Evolutionary conservation across 2,888 invertebrate genomes (phyloP).

Genomic region (Minunthozetes semirufus): DNA sequence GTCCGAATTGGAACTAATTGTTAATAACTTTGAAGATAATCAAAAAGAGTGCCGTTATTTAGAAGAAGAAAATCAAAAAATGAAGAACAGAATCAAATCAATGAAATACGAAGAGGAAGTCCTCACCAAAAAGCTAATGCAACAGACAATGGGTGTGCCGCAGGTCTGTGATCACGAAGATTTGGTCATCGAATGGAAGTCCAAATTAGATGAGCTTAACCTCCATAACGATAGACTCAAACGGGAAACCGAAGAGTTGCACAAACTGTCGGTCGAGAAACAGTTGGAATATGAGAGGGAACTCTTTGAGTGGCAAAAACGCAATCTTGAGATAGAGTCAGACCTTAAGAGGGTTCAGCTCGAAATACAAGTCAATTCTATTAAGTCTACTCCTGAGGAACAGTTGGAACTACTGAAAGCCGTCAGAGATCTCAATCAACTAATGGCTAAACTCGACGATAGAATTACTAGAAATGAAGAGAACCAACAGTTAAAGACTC

Average conservation of each 20-base stretch:
- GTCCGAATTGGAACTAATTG: neutral
- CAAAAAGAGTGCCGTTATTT: neutral
- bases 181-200: conserved; percentile 23
- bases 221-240: neutral
- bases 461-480: conserved; percentile 9
- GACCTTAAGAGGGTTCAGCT: neutral
- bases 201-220: conserved; percentile 20
- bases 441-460: conserved; percentile 24
- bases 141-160: neutral
- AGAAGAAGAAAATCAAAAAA: conserved; percentile 3
- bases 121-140: neutral
- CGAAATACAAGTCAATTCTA: neutral
- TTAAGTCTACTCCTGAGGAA: conserved; percentile 4
- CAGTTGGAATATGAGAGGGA: conserved; percentile 9
- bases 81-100: conserved; percentile 9
- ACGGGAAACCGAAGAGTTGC: neutral
- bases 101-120: conserved; percentile 11
- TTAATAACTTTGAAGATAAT: neutral
- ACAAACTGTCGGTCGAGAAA: neutral
- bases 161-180: conserved; percentile 6
- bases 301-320: conserved; percentile 17
- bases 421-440: conserved; percentile 4
- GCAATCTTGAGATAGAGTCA: neutral
- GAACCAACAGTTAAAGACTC: neutral
- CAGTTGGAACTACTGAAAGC: neutral